Conservation (phyloP, 2,888 invertebrate species). For the Drosophila nigritarsus region DNA sequence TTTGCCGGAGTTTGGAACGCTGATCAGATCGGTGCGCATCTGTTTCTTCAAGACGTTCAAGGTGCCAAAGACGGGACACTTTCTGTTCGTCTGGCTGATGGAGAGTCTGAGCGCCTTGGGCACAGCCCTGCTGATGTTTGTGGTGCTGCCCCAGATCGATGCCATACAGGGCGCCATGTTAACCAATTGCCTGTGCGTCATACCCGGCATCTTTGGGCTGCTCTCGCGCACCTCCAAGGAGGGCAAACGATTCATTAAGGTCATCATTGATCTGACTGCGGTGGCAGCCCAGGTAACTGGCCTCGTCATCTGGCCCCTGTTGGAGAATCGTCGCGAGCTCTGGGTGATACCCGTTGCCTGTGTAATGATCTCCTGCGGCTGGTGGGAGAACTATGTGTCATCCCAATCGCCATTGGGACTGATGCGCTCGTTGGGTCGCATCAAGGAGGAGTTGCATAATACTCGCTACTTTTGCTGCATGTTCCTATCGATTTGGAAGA, state of each 20-base stretch:
- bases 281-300: slow-evolving; percentile 95
- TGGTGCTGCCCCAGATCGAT: slow-evolving; percentile 95
- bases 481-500: slow-evolving; percentile 96
- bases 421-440: slow-evolving; percentile 90
- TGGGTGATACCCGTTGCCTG: slow-evolving; percentile 95
- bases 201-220: slow-evolving; percentile 91
- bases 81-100: slow-evolving; percentile 89
- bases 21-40: slow-evolving; percentile 93
- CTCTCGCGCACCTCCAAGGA: slow-evolving; percentile 93
- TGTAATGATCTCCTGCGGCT: slow-evolving; percentile 94
- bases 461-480: slow-evolving; percentile 96
- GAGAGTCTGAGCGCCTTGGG: slow-evolving; percentile 96
- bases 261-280: slow-evolving; percentile 93
- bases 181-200: slow-evolving; percentile 96
- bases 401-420: slow-evolving; percentile 91
- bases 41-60: slow-evolving; percentile 96
- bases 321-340: slow-evolving; percentile 90
- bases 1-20: slow-evolving; percentile 94
- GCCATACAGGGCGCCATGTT: slow-evolving; percentile 98
- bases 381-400: slow-evolving; percentile 99
- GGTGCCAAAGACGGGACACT: slow-evolving; percentile 87
- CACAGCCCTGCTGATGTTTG: slow-evolving; percentile 93
- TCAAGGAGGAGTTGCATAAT: slow-evolving; percentile 91
- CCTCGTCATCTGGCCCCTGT: slow-evolving; percentile 95
- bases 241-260: slow-evolving; percentile 91